These are phyloP conservation scores for Hyperopisus bebe DNA, from an alignment of 2,113 vertebrate species.

Conservation along the genomic window DNA sequence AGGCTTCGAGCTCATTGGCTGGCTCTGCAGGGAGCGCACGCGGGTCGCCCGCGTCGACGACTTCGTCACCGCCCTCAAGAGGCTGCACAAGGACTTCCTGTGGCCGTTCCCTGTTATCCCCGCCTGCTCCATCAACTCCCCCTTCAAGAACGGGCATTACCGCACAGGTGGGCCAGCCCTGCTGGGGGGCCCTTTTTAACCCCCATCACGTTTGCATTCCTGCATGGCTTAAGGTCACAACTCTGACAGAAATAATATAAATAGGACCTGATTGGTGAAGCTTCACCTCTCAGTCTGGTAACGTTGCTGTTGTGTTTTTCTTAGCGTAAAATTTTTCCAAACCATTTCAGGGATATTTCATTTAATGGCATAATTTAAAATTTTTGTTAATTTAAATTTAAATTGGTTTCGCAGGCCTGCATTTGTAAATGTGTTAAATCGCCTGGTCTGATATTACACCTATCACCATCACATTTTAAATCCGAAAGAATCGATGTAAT, in stretches of 20 bases:
- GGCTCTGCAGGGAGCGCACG: slow-evolving; percentile 85
- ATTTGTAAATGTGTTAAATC: neutral
- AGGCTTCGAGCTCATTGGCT: slow-evolving; percentile 91
- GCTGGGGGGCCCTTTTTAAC: neutral
- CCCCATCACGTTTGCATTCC: neutral
- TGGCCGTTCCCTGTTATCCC: slow-evolving; percentile 93
- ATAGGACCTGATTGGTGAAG: neutral
- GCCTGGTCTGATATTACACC: neutral
- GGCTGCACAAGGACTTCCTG: slow-evolving; percentile 88
- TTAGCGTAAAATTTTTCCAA: neutral
- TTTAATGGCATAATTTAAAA: neutral
- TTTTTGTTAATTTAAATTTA: neutral
- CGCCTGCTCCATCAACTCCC: slow-evolving; percentile 74
- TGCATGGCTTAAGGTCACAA: neutral
- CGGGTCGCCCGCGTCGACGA: slow-evolving; percentile 85
- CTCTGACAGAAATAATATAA: neutral
- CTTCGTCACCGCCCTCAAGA: slow-evolving; percentile 84
- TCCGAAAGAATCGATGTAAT: neutral
- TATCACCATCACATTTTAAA: neutral
- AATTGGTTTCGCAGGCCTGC: neutral
- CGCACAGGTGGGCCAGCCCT: slow-evolving; percentile 64
- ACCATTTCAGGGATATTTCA: neutral
- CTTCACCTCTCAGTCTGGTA: neutral
- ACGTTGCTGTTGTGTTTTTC: neutral
- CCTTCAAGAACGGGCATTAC: slow-evolving; percentile 86